phyloP scores from a whole-genome alignment of 2,113 vertebrate species.

The Glareola pratincola region DNA sequence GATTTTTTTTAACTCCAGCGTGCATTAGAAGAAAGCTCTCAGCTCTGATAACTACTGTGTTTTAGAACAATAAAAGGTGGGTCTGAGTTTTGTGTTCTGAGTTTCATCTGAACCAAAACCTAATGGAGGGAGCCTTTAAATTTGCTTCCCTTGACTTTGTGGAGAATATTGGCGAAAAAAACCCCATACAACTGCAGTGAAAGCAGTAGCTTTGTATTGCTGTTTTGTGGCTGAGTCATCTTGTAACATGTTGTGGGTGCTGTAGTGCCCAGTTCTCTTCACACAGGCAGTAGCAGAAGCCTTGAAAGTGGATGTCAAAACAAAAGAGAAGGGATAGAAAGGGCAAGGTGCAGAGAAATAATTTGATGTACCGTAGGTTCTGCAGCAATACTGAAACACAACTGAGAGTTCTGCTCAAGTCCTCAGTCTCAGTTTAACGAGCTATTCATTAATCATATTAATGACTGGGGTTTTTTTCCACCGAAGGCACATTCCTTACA shows the following conservation, averaged over 20 bases:
- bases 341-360: not conserved
- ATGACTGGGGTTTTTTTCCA: not conserved
- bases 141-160: not conserved
- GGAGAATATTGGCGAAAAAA: not conserved
- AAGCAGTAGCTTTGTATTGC: not conserved
- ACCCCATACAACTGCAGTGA: no score
- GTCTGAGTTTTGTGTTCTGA: not conserved
- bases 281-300: not conserved
- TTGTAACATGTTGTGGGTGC: not conserved
- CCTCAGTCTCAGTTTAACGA: not conserved
- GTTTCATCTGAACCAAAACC: not conserved
- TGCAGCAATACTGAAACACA: not conserved
- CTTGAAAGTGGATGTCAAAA: not conserved
- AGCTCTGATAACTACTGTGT: not conserved
- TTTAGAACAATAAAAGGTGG: not conserved
- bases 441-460: not conserved
- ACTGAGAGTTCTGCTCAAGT: not conserved
- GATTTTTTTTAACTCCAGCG: not conserved
- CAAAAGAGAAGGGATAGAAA: not conserved
- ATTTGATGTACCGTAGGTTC: not conserved
- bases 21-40: not conserved
- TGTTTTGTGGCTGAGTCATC: not conserved
- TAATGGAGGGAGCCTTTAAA: not conserved
- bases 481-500: not conserved
- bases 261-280: not conserved